Base-by-base conservation (phyloP, 2,888 invertebrate genomes). In the Heliothis peltigera region DNA sequence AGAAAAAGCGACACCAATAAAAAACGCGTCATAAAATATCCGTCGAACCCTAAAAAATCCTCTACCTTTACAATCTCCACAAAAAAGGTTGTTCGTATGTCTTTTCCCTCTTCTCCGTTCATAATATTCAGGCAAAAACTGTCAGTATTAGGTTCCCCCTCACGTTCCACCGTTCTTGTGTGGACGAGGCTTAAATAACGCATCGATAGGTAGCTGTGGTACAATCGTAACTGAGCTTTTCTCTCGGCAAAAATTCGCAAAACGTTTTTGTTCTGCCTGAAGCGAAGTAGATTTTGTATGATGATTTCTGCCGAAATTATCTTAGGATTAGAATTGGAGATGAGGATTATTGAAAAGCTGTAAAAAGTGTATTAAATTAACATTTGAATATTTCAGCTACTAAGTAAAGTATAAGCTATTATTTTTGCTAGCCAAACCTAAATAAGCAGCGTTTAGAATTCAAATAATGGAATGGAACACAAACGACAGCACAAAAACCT, bases 71-170 rank as follows among this genome's bases (percentile, higher is more conserved):
- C 69, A 75, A 74, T 74, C 73, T 71, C 51, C 59, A 66, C 66
- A 79, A 81, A 79, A 75, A 80, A 77, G 75, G 71, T 79, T 80
- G 76, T 70, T 66, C 72, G 64, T 61, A 70, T 71, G 74, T 75
- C 63, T 69, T 54, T 64, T 48, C 62, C 62, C 60, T 71, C 48
- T 75, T 59, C 56, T 46, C 68, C 58, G 53, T 53, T 75, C 70
- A 75, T 75, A 76, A 79, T 76, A 76, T 79, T 77, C 55, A 51
- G 46, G 46, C 63, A 75, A 82, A 82, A 82, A 76, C 79, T 81
- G 82, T 66, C 72, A 74, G 75, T 82, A 84, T 87, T 85, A 83
- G 71, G 81, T 83, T 83, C 76, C 86, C 52, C 46, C 73, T 82
- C 86, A 87, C 87, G 87, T 86, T 55, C 59, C 55, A 53, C 64